phyloP scores from a whole-genome alignment of 1,140 invertebrate genomes.

The Brachionus calyciflorus region DNA sequence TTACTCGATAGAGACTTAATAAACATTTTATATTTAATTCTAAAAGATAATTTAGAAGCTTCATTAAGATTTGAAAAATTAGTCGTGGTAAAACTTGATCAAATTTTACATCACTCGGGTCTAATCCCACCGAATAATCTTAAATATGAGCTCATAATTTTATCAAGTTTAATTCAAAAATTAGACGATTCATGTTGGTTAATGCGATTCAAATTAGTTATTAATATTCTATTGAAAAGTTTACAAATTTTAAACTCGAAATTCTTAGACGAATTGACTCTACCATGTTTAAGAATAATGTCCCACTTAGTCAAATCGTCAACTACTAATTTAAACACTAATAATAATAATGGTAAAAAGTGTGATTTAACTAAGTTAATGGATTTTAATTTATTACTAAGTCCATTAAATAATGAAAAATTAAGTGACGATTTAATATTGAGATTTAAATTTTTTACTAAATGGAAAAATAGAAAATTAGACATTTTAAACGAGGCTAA shows the following conservation, averaged over 20 bases:
- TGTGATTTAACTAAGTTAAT: background rate
- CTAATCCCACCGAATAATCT: constrained; percentile 67
- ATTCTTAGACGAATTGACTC: constrained; percentile 73
- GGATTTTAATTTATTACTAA: background rate
- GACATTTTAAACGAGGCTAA: background rate
- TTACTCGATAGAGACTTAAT: constrained; percentile 28
- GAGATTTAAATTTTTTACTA: background rate
- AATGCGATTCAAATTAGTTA: constrained; percentile 72
- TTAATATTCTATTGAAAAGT: constrained; percentile 71
- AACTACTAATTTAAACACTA: background rate
- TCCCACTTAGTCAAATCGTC: constrained; percentile 74
- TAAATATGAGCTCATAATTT: constrained; percentile 79
- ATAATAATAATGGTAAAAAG: background rate
- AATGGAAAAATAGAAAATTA: background rate
- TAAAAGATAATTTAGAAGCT: background rate
- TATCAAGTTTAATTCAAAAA: constrained; percentile 80
- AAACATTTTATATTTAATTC: background rate
- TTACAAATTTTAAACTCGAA: constrained; percentile 71
- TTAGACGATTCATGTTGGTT: constrained; percentile 89
- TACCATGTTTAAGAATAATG: constrained; percentile 80
- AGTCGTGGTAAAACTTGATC: background rate
- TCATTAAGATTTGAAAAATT: constrained; percentile 23
- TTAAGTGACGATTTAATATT: background rate
- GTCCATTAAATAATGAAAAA: background rate
- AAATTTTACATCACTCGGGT: background rate